These are phyloP conservation scores for Pammene aurita DNA, from an alignment of 2,888 invertebrate species.

Conservation along the genomic window DNA sequence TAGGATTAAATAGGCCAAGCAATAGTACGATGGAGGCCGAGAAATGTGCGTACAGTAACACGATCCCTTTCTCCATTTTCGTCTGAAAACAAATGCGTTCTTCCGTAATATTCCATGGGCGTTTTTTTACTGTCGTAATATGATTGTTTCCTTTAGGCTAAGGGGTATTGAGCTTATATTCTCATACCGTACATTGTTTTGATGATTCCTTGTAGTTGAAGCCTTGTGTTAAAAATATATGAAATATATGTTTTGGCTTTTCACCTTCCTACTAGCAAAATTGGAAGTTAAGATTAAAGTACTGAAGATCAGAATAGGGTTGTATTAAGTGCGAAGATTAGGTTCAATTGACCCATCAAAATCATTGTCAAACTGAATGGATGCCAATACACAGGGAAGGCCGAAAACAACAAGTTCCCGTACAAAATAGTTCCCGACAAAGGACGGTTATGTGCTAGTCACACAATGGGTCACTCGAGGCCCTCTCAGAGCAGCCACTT, in stretches of 20 bases:
- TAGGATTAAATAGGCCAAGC: constrained; percentile 19
- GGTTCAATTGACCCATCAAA: constrained; percentile 9
- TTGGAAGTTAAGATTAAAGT: not conserved
- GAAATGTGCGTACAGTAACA: constrained; percentile 49
- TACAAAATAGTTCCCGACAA: constrained; percentile 46
- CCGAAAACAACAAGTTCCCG: constrained; percentile 32
- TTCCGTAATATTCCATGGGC: constrained; percentile 53
- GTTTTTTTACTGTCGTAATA: constrained; percentile 48
- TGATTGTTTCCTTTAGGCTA: constrained; percentile 31
- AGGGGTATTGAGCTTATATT: too few relatives aligned
- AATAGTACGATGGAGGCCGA: constrained; percentile 12
- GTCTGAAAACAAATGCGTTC: constrained; percentile 53
- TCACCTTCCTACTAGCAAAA: not conserved
- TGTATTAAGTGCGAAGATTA: constrained; percentile 1
- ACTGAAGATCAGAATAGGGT: not conserved
- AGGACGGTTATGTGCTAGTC: constrained; percentile 47
- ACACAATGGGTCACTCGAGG: constrained; percentile 48
- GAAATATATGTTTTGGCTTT: not conserved
- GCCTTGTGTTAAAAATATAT: too few relatives aligned
- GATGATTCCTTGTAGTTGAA: too few relatives aligned
- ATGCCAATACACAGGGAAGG: constrained; percentile 11
- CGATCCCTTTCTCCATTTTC: constrained; percentile 45
- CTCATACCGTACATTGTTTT: too few relatives aligned
- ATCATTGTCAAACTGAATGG: constrained; percentile 22
- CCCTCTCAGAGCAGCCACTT: constrained; percentile 53